Evolutionary conservation across 2,113 vertebrate genomes (phyloP).

Genomic region (Halichoeres trimaculatus): DNA sequence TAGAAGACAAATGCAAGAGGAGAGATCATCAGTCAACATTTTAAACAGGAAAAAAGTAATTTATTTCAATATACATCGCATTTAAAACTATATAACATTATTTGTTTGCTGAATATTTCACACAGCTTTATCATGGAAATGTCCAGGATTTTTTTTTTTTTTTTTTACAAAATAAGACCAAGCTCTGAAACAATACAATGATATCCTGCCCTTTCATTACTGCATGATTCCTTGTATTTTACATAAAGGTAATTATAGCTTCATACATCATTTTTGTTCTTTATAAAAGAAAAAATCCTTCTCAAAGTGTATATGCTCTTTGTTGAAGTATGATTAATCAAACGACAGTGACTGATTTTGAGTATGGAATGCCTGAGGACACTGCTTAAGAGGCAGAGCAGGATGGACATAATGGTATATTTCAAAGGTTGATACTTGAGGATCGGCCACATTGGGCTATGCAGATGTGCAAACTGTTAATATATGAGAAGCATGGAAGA

Average conservation of each 20-base stretch:
- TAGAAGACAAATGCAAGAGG: not conserved
- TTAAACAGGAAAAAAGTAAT: slow-evolving; percentile 79
- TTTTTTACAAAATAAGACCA: slow-evolving; percentile 97
- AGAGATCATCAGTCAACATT: slow-evolving; percentile 9
- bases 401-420: slow-evolving; percentile 48
- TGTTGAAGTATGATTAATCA: slow-evolving; percentile 82
- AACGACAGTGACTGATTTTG: slow-evolving; percentile 74
- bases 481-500: slow-evolving; percentile 37
- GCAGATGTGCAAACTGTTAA: slow-evolving; percentile 33
- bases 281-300: slow-evolving; percentile 88
- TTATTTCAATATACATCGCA: slow-evolving; percentile 88
- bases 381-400: slow-evolving; percentile 70
- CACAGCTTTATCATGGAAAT: slow-evolving; percentile 88
- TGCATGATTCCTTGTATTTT: slow-evolving; percentile 75
- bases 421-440: slow-evolving; percentile 27
- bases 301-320: slow-evolving; percentile 70
- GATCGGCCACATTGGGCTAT: slow-evolving; percentile 13
- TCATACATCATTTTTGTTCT: slow-evolving; percentile 84
- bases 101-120: slow-evolving; percentile 87
- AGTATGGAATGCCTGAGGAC: slow-evolving; percentile 92
- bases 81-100: slow-evolving; percentile 86
- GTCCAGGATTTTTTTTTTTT: slow-evolving; percentile 82
- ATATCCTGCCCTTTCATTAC: slow-evolving; percentile 85
- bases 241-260: slow-evolving; percentile 81
- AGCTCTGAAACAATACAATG: slow-evolving; percentile 87